Conservation (phyloP, 2,797 vertebrate genomes). For the Sebastolobus altivelis region DNA sequence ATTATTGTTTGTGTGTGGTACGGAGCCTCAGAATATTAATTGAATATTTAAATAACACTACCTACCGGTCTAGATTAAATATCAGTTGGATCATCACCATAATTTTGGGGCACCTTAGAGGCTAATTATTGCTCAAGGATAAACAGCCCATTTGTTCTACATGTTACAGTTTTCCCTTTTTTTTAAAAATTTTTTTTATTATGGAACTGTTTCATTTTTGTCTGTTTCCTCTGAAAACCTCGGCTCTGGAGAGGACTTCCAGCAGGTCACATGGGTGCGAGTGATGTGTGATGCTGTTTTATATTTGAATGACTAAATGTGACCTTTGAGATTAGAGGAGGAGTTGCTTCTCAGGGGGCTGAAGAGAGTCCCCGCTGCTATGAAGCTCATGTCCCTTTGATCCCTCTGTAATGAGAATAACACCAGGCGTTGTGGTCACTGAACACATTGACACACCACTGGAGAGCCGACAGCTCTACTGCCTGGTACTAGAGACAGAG, state of each 20-base stretch:
- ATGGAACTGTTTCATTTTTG: background rate
- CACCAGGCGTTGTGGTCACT: constrained; percentile 81
- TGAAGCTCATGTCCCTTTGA: constrained; percentile 84
- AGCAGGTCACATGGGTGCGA: constrained; percentile 49
- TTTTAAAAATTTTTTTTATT: no score
- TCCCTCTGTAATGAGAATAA: constrained; percentile 83
- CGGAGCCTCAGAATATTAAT: constrained; percentile 19
- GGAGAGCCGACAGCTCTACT: constrained; percentile 70
- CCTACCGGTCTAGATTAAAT: constrained; percentile 21
- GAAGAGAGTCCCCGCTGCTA: constrained; percentile 79
- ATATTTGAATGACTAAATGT: constrained; percentile 85
- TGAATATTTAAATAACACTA: constrained; percentile 35
- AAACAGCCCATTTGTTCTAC: constrained; percentile 3
- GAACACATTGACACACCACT: constrained; percentile 80
- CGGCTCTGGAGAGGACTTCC: constrained; percentile 37
- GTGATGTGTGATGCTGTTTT: constrained; percentile 78
- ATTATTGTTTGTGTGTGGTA: constrained; percentile 34
- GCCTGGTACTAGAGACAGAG: constrained; percentile 43
- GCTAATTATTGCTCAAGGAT: constrained; percentile 30
- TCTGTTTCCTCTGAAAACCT: constrained; percentile 29
- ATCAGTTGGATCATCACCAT: constrained; percentile 22
- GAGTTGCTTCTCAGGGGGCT: constrained; percentile 76
- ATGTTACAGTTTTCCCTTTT: background rate
- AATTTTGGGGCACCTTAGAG: constrained; percentile 5
- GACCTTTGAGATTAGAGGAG: constrained; percentile 85